A percentile compares a stretch with the other conserved stretches of the same genome.
phyloP scores from a whole-genome alignment of 1,140 invertebrate genomes.

The Bombus breviceps region DNA sequence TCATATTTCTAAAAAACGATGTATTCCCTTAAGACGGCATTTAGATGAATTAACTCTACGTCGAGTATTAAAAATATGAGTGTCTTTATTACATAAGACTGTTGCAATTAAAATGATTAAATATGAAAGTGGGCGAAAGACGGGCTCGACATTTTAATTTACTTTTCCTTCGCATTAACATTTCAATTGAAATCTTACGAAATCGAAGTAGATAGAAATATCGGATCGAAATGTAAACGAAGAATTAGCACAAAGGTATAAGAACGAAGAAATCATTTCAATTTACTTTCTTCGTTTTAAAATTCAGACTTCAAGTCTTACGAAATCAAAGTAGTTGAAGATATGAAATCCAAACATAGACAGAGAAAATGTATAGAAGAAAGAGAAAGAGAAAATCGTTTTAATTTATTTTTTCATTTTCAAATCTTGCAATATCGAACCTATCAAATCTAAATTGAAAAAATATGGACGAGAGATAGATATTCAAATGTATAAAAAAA shows the following conservation, averaged over 20 bases:
- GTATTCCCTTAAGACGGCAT: neutral
- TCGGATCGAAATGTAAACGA: neutral
- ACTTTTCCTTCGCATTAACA: neutral
- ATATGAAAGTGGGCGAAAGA: neutral
- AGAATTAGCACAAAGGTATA: neutral
- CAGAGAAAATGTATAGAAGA: neutral
- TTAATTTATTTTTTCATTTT: no score
- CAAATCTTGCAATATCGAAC: no score
- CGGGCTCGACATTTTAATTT: neutral
- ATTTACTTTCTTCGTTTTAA: no score
- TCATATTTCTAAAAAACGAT: neutral
- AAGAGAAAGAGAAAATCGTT: neutral
- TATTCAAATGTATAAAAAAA: neutral
- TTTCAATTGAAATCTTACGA: neutral
- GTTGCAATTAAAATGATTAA: neutral
- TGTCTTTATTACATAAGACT: neutral
- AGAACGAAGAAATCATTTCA: no score
- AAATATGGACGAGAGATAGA: neutral
- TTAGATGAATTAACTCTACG: neutral
- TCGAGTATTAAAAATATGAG: neutral
- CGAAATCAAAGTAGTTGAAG: neutral
- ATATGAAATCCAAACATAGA: neutral
- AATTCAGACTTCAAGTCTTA: neutral
- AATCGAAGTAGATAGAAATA: neutral
- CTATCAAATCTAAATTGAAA: no score